phyloP scores from a whole-genome alignment of 1,140 invertebrate genomes.

The Saccostrea echinata region DNA sequence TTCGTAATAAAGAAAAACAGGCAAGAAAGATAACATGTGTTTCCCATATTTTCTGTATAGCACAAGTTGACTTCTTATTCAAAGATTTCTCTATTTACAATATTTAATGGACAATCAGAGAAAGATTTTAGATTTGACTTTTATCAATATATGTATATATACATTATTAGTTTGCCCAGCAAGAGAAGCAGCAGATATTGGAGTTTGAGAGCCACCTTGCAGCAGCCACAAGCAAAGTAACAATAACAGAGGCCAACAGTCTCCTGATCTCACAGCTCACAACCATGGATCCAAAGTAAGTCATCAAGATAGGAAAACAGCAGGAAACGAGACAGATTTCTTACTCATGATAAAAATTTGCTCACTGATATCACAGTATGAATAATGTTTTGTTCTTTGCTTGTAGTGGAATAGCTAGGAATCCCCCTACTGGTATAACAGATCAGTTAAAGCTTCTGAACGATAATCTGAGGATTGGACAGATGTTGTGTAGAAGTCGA shows the following conservation, averaged over 20 bases:
- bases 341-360: not conserved
- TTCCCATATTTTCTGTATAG: not conserved
- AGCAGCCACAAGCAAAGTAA: slow-evolving; percentile 90
- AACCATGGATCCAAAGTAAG: slow-evolving; percentile 88
- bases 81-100: not conserved
- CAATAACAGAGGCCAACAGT: slow-evolving; percentile 94
- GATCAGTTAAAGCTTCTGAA: slow-evolving; percentile 92
- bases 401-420: slow-evolving; percentile 86
- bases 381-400: not conserved
- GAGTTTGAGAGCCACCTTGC: slow-evolving; percentile 97
- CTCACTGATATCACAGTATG: not conserved
- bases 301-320: not conserved
- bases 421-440: slow-evolving; percentile 88
- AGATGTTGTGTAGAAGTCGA: slow-evolving; percentile 92
- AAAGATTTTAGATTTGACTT: not conserved
- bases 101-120: not conserved
- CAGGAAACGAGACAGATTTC: not conserved
- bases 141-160: not conserved
- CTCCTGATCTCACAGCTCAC: slow-evolving; percentile 90
- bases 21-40: not conserved
- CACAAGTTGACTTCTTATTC: not conserved
- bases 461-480: slow-evolving; percentile 90
- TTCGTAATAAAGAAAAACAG: slow-evolving; percentile 63
- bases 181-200: slow-evolving; percentile 91
- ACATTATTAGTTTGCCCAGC: slow-evolving; percentile 81